Evolutionary conservation across 2,888 invertebrate species (phyloP).

Genomic region (Tipula unca): DNA sequence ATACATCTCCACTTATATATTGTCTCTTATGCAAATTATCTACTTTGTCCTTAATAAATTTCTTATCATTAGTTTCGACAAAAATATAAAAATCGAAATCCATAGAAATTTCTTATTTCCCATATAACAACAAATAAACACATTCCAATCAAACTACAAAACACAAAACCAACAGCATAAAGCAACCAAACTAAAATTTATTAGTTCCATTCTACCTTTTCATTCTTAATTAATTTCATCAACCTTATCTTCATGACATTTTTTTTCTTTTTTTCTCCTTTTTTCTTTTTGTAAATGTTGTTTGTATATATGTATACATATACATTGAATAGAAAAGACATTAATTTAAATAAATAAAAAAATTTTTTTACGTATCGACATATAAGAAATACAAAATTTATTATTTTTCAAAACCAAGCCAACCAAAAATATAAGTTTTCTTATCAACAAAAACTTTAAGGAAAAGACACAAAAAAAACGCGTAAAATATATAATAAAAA

Average conservation of each 20-base stretch:
- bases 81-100: background rate
- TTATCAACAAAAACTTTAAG: conserved; percentile 8
- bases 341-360: background rate
- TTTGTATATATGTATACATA: background rate
- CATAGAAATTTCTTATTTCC: background rate
- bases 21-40: background rate
- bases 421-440: background rate
- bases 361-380: background rate
- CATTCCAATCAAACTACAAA: background rate
- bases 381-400: background rate
- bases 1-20: background rate
- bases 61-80: background rate
- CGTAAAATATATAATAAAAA: background rate
- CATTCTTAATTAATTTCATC: conserved; percentile 14
- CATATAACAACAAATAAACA: background rate
- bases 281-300: background rate
- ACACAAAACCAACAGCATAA: background rate
- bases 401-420: background rate
- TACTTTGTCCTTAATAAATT: conserved; percentile 8
- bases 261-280: background rate
- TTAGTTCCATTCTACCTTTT: conserved; percentile 8
- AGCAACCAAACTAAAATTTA: background rate
- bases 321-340: conserved; percentile 1
- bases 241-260: conserved; percentile 8
- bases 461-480: background rate